Evolutionary conservation across 2,888 invertebrate genomes (phyloP), one percentile per base, ranked within the genome.

Genomic region (Oxytorus armatus): DNA sequence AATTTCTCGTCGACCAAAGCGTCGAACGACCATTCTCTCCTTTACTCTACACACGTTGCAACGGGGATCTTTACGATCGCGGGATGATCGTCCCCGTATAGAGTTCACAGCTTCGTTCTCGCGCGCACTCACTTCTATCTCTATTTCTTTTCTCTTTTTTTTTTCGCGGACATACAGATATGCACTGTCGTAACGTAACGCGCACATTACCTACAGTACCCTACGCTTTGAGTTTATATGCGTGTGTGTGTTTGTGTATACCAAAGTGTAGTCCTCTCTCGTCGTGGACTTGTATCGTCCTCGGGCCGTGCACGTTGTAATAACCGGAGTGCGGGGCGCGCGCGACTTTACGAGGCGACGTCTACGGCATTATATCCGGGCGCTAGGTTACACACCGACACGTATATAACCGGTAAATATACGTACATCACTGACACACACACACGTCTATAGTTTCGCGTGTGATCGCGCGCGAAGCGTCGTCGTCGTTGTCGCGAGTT

Each of bases 271-370:
- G 4, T 18, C 42, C 61, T 69, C 68, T 44, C 47, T 29, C 21
- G n/a, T n/a, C n/a, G n/a, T n/a, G 75, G 81, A 80, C 85, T 83
- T 74, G n/a, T n/a, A 77, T 82, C 85, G 83, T 75, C 72, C 77
- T 66, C 81, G 79, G 79, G 68, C 66, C 80, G 83, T 84, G 84
- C 86, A 85, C 86, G 85, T 86, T 87, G 89, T 88, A 88, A 89
- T 88, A 89, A 88, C 65, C 77, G 73, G 70, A 70, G 63, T 65
- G 85, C 80, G 76, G 81, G 77, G 82, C 68, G n/a, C n/a, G n/a
- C n/a, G n/a, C n/a, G 78, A 87, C 79, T 88, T 88, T 88, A 88
- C 88, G 86, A 87, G 86, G 84, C 88, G 85, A 86, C 87, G 86
- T 85, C 76, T 55, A 70, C 79, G 75, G 57, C 70, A 75, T 65